phyloP scores from a whole-genome alignment of 2,113 vertebrate species.

The Ceyx melanurus region DNA sequence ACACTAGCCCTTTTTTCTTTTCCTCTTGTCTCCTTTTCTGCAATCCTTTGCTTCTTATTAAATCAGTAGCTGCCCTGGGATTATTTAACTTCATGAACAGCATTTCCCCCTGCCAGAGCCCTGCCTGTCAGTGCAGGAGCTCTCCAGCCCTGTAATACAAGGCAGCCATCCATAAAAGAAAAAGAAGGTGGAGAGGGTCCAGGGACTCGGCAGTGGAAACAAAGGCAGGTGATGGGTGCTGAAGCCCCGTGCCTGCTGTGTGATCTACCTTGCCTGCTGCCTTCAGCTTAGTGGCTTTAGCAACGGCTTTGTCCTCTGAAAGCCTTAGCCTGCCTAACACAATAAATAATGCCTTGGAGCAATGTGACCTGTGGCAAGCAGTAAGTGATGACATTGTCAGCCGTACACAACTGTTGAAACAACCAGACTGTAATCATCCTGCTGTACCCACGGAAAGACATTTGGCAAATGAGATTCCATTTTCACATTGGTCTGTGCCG shows the following conservation, averaged over 20 bases:
- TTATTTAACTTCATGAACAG: background rate
- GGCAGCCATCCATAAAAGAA: background rate
- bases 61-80: background rate
- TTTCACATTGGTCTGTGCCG: conserved; percentile 77
- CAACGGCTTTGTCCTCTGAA: conserved; percentile 56
- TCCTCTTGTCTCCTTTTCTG: background rate
- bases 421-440: conserved; percentile 70
- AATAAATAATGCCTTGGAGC: conserved; percentile 73
- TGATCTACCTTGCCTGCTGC: background rate
- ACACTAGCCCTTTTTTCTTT: background rate
- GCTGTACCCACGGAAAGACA: conserved; percentile 70
- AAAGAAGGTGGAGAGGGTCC: background rate
- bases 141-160: background rate
- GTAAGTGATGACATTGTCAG: conserved; percentile 77
- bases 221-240: background rate
- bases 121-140: background rate
- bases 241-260: background rate
- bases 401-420: conserved; percentile 72
- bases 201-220: background rate
- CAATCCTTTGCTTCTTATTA: background rate
- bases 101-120: background rate
- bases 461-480: conserved; percentile 80
- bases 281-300: conserved; percentile 16
- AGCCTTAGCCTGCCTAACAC: conserved; percentile 44
- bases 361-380: conserved; percentile 69